A percentile compares a stretch with the other conserved stretches of the same genome.
phyloP scores from a whole-genome alignment of 2,797 vertebrate genomes.

The Gambusia yucatana region DNA sequence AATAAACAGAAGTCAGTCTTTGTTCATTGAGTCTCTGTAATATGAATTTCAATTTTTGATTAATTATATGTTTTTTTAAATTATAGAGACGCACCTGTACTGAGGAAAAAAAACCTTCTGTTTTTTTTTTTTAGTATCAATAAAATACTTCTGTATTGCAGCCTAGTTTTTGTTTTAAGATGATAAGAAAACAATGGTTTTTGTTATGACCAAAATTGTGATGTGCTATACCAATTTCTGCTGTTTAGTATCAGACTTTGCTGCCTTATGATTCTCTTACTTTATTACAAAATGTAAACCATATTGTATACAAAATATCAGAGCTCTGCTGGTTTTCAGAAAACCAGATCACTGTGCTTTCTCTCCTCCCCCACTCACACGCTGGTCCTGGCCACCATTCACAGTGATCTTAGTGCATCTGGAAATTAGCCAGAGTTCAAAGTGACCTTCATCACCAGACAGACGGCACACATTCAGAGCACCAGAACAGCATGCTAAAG shows the following conservation, averaged over 20 bases:
- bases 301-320: conserved; percentile 13
- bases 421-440: conserved; percentile 58
- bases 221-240: neutral
- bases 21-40: neutral
- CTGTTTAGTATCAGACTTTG: conserved; percentile 14
- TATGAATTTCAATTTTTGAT: neutral
- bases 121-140: conserved; percentile 18
- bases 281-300: conserved; percentile 9
- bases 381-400: conserved; percentile 32
- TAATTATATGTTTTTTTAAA: neutral
- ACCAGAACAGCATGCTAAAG: conserved; percentile 23
- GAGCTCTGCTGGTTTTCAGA: conserved; percentile 22
- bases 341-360: conserved; percentile 17
- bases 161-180: conserved; percentile 16
- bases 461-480: conserved; percentile 35
- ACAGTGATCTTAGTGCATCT: conserved; percentile 33
- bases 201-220: conserved; percentile 3
- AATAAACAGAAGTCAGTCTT: neutral
- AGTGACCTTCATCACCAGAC: conserved; percentile 66
- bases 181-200: conserved; percentile 10
- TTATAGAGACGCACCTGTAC: neutral
- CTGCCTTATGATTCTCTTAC: conserved; percentile 43
- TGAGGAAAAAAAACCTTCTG: neutral
- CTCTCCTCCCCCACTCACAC: conserved; percentile 9
- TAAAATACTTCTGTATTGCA: conserved; percentile 19